These are phyloP conservation scores for Cataglyphis albicans DNA, from an alignment of 2,888 invertebrate genomes.

Conservation along the genomic window DNA sequence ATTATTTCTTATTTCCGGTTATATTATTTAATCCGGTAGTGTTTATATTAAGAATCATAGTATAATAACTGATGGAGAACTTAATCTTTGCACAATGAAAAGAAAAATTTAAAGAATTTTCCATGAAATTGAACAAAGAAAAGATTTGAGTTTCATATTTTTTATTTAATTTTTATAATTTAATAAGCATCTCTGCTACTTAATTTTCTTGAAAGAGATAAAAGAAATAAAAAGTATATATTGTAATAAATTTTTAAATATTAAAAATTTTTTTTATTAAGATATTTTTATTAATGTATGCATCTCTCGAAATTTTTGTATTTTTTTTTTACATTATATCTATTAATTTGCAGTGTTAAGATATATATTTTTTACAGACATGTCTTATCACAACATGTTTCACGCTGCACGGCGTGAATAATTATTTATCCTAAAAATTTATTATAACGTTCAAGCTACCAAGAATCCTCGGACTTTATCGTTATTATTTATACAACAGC, in stretches of 20 bases:
- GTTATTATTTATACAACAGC: conserved; percentile 42
- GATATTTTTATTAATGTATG: neutral
- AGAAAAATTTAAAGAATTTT: neutral
- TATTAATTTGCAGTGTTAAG: neutral
- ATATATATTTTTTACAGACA: neutral
- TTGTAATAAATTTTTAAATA: neutral
- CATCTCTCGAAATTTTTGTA: conserved; percentile 2
- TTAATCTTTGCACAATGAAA: neutral
- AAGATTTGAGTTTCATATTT: conserved; percentile 16
- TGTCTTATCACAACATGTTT: neutral
- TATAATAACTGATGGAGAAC: neutral
- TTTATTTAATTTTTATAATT: conserved; percentile 9
- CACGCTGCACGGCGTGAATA: neutral
- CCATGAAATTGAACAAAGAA: conserved; percentile 8
- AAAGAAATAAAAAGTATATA: neutral
- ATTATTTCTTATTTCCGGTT: conserved; percentile 9
- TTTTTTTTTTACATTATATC: neutral
- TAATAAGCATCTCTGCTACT: neutral
- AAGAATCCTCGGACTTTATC: conserved; percentile 18
- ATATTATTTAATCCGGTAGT: neutral
- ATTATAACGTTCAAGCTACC: conserved; percentile 19
- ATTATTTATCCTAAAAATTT: conserved; percentile 15
- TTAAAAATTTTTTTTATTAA: neutral
- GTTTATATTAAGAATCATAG: conserved; percentile 24
- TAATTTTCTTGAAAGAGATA: neutral